Percentiles rank a stretch among this genome's conserved stretches.
Conservation (phyloP, 2,113 vertebrate species). For the Phrynosoma blainvillii region DNA sequence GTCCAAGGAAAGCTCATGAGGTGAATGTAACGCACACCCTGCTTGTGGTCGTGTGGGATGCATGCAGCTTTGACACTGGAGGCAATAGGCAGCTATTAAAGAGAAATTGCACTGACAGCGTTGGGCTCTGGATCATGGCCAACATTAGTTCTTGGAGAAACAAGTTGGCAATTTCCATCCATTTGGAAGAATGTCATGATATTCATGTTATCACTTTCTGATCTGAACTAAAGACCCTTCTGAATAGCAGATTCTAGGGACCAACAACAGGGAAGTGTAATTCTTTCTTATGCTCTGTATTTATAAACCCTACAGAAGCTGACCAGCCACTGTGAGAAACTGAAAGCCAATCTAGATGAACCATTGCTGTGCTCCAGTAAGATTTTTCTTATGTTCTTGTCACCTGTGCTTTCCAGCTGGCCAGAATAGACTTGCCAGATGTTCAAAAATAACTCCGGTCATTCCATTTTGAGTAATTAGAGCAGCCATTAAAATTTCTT, state of each 20-base stretch:
- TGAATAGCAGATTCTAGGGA: not conserved
- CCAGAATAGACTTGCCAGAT: slow-evolving; percentile 6
- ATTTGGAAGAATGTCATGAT: not conserved
- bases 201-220: not conserved
- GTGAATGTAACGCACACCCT: not conserved
- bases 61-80: no score
- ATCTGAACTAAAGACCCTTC: not conserved
- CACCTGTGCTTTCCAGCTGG: not conserved
- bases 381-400: not conserved
- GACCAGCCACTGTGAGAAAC: not conserved
- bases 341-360: not conserved
- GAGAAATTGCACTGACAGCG: no score
- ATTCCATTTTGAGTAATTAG: not conserved
- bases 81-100: no score
- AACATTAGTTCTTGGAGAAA: slow-evolving; percentile 8
- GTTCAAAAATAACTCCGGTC: not conserved
- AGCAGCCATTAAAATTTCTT: not conserved
- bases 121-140: not conserved
- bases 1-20: not conserved
- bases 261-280: no score
- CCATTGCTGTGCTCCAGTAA: not conserved
- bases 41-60: not conserved
- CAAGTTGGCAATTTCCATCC: not conserved
- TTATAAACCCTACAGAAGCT: not conserved
- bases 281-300: no score